Base-by-base conservation (phyloP, 2,113 vertebrate species). In the Recurvirostra avosetta region DNA sequence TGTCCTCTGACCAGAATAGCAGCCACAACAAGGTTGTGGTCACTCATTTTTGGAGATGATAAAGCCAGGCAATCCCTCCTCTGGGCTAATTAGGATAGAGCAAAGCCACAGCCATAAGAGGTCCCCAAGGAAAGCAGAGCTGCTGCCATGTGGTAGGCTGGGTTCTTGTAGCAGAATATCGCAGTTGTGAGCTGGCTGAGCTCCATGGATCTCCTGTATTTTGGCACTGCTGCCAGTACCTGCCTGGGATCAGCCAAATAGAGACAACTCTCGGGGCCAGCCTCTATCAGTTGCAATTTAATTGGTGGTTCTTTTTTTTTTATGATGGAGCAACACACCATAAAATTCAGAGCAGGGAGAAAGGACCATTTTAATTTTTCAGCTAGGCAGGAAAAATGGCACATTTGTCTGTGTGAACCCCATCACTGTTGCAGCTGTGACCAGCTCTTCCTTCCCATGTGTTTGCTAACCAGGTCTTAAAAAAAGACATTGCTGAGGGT, bases 351-450 rank as follows among this genome's bases (percentile, higher is more conserved):
- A 79, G 22, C 68, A 81, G 22, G 38, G 36, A 91, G 27, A 86
- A 93, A 96, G 40, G 43, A 72, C 36, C 25, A 14, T 74, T 91
- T 89, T 89, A 78, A 87, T 92, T 92, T 89, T 88, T 78, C 65
- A 80, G 45, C n/a, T 27, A 89, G 56, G 72, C 65, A 88, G 75
- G 38, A 92, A 75, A 77, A 94, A 77, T 40, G 18, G 58, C 59
- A 86, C 55, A 71, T 92, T 90, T 88, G 43, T 90, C 59, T 1
- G 0, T 74, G 36, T 84, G 83, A 93, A 93, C 34, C 56, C 50
- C 4, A 2, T 71, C 67, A 83, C 1, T 8, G 12, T 45, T 77
- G 19, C 56, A 93, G 75, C 76, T 79, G 56, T 55, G 52, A 29
- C 59, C 67, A 93, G 34, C 55, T 88, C 23, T 61, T 71, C 43